Evolutionary conservation across 2,797 vertebrate genomes (phyloP), one percentile per base, ranked within the genome.

Genomic region (Pygocentrus nattereri): DNA sequence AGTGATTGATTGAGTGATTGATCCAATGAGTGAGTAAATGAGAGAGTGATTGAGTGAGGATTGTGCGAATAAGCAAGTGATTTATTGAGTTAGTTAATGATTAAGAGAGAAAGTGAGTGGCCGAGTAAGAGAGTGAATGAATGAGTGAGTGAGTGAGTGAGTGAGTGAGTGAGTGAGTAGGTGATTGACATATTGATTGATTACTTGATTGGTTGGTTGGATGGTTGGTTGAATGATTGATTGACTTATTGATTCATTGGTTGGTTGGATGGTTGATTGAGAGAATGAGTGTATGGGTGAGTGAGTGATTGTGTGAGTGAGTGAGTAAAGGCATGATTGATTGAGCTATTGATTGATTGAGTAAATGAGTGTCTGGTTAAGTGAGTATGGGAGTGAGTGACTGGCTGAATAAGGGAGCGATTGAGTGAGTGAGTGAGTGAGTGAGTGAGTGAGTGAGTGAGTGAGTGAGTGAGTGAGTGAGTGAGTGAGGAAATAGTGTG

Each of bases 401-500:
- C n/a, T 59, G 23, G 3, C 25, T 59, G 8, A 25, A 12, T 59
- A 3, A 30, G 5, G 27, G 23, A 61, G 13, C 61, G 10, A 23
- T 0, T 27, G 4, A 3, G 16, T 18, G 27, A 18, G 61, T 8
- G 15, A 64, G 1, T 18, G 15, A 31, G 7, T 64, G 2, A 8
- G 6, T 31, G 27, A 34, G 5, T 34, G 1, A 5, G 12, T 3
- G 30, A 19, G 4, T 62, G 27, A 62, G 16, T 13, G 25, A 61
- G 8, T 61, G 58, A 15, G 3, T 5, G 3, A 61, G 5, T 61
- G 13, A 25, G 10, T 59, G 23, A 4, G 4, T 6, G 5, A 62
- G 30, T 31, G 61, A 62, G 61, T 31, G 30, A 62, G 27, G 19
- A 61, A 27, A 7, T 13, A 91, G 92, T 93, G 92, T 90, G 88